Evolutionary conservation across 2,113 vertebrate species (phyloP).

Genomic region (Tylochromis polylepis): DNA sequence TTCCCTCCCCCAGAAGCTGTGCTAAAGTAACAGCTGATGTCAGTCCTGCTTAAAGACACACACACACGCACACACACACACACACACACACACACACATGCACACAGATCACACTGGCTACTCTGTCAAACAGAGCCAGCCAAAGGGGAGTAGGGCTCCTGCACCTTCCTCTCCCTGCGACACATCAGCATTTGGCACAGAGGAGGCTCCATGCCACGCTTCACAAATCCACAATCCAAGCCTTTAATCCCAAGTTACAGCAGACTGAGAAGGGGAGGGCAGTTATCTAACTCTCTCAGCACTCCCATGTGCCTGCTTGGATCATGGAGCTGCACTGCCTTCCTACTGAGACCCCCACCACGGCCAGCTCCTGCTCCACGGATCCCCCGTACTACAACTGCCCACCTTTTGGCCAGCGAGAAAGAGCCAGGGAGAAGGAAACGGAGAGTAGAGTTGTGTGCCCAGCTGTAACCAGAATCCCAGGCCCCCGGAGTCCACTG

Average conservation of each 20-base stretch:
- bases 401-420: slow-evolving; percentile 40
- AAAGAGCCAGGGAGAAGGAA: slow-evolving; percentile 39
- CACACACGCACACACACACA: slow-evolving; percentile 15
- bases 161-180: slow-evolving; percentile 11
- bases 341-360: slow-evolving; percentile 50
- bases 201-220: slow-evolving; percentile 7
- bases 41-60: slow-evolving; percentile 58
- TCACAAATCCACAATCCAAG: slow-evolving; percentile 26
- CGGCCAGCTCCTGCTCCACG: slow-evolving; percentile 56
- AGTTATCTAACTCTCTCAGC: slow-evolving; percentile 26
- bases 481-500: slow-evolving; percentile 17
- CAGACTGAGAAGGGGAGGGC: slow-evolving; percentile 35
- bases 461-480: slow-evolving; percentile 58
- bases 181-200: slow-evolving; percentile 31
- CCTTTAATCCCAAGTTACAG: slow-evolving; percentile 24
- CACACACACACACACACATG: background rate
- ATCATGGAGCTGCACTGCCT: slow-evolving; percentile 63
- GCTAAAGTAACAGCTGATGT: slow-evolving; percentile 67
- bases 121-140: slow-evolving; percentile 18
- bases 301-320: slow-evolving; percentile 25
- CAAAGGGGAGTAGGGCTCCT: slow-evolving; percentile 21
- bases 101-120: background rate
- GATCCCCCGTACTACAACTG: slow-evolving; percentile 56
- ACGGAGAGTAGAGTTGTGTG: slow-evolving; percentile 33
- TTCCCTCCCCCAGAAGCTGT: slow-evolving; percentile 61